A percentile compares a stretch with the other conserved stretches of the same genome.
Conservation (phyloP, 1,140 invertebrate genomes). For the Apis florea region DNA sequence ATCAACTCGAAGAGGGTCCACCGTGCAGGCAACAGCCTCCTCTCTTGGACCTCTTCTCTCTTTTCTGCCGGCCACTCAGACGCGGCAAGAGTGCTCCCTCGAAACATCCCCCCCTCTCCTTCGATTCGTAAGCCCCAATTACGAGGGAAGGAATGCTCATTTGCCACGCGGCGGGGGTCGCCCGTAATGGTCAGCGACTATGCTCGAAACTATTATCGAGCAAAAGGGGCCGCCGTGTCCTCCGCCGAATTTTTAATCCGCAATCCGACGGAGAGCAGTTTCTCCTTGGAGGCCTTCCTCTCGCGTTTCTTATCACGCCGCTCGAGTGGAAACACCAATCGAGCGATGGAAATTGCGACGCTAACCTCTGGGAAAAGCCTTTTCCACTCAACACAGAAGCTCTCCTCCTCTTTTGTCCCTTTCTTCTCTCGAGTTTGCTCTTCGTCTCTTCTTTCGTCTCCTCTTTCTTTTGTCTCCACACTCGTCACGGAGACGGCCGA, state of each 20-base stretch:
- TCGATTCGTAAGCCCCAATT: slow-evolving; percentile 68
- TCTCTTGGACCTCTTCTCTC: slow-evolving; percentile 29
- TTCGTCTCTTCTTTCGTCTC: neutral
- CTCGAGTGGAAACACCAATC: slow-evolving; percentile 66
- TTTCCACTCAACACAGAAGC: slow-evolving; percentile 28
- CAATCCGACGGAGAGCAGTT: slow-evolving; percentile 65
- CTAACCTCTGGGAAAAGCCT: slow-evolving; percentile 64
- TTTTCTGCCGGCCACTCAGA: slow-evolving; percentile 58
- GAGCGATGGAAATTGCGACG: slow-evolving; percentile 66
- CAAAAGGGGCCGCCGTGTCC: slow-evolving; percentile 5
- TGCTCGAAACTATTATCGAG: slow-evolving; percentile 70
- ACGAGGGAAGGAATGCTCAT: slow-evolving; percentile 71
- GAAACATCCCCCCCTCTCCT: slow-evolving; percentile 48
- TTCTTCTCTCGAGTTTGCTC: neutral
- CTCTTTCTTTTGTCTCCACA: slow-evolving; percentile 21
- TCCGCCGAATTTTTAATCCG: slow-evolving; percentile 65
- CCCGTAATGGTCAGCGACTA: slow-evolving; percentile 67
- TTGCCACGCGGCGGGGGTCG: slow-evolving; percentile 64
- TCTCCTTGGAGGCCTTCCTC: slow-evolving; percentile 31
- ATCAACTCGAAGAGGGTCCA: slow-evolving; percentile 35
- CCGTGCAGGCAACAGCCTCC: slow-evolving; percentile 2
- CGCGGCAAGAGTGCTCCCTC: slow-evolving; percentile 63
- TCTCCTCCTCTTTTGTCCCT: neutral
- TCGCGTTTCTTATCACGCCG: slow-evolving; percentile 61
- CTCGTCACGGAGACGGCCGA: slow-evolving; percentile 42